Conservation (phyloP, 2,113 vertebrate species). For the Gobius niger region DNA sequence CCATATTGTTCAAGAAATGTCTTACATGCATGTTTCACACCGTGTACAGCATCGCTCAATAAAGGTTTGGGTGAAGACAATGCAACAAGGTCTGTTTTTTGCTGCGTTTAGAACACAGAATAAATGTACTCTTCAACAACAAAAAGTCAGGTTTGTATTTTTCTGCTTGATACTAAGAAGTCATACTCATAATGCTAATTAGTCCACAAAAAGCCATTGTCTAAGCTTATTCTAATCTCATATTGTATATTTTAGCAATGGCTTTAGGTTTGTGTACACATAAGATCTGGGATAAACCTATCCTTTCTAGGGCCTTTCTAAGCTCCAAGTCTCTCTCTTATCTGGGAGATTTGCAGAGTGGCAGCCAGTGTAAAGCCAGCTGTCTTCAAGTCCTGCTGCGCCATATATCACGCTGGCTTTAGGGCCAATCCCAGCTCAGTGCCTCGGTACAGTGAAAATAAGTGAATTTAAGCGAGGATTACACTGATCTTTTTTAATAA, state of each 20-base stretch:
- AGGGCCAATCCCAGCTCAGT: constrained; percentile 31
- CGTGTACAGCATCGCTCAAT: no score
- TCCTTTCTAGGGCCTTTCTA: constrained; percentile 19
- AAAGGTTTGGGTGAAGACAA: no score
- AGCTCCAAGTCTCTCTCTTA: constrained; percentile 26
- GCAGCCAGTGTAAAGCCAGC: constrained; percentile 29
- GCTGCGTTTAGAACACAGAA: no score
- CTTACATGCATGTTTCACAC: no score
- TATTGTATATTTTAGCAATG: constrained; percentile 4
- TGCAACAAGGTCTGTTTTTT: no score
- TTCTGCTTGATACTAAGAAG: neutral
- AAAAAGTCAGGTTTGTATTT: neutral
- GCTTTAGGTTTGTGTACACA: constrained; percentile 3
- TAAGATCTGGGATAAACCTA: constrained; percentile 20
- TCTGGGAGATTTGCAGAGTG: constrained; percentile 23
- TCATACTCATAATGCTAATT: neutral
- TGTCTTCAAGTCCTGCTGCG: constrained; percentile 36
- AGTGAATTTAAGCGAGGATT: constrained; percentile 59
- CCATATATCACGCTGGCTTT: constrained; percentile 22
- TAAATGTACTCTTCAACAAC: no score
- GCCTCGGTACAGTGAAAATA: constrained; percentile 30
- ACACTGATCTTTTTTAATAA: constrained; percentile 62
- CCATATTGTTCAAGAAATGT: no score
- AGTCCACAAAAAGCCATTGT: neutral
- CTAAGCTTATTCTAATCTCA: neutral